Conservation (phyloP, 2,888 invertebrate genomes). For the Tipula unca region DNA sequence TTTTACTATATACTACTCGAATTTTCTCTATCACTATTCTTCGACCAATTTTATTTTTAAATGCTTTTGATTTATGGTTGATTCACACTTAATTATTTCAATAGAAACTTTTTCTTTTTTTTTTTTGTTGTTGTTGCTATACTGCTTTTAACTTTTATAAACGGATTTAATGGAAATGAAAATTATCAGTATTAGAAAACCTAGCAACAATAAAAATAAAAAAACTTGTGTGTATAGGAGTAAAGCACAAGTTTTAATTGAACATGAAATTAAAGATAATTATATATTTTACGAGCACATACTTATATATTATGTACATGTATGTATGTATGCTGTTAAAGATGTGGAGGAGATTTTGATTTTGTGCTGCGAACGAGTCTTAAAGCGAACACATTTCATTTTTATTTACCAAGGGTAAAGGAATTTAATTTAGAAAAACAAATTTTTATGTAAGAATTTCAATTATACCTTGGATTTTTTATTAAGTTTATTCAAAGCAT, state of each 20-base stretch:
- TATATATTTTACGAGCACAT: background rate
- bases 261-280: slow-evolving; percentile 14
- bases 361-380: background rate
- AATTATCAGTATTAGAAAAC: background rate
- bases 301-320: no score
- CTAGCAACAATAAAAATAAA: background rate
- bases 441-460: background rate
- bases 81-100: slow-evolving; percentile 17
- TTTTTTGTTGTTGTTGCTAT: background rate
- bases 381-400: background rate
- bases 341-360: background rate
- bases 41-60: background rate
- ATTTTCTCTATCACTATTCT: background rate
- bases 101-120: background rate
- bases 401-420: background rate
- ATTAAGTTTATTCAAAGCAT: background rate
- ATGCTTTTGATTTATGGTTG: slow-evolving; percentile 16
- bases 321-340: background rate
- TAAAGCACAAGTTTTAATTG: background rate
- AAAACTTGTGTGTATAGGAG: background rate
- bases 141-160: background rate
- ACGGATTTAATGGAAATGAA: background rate
- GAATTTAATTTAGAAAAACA: background rate
- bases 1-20: background rate
- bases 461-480: background rate